phyloP scores from a whole-genome alignment of 2,113 vertebrate genomes.

The Neogale vison region DNA sequence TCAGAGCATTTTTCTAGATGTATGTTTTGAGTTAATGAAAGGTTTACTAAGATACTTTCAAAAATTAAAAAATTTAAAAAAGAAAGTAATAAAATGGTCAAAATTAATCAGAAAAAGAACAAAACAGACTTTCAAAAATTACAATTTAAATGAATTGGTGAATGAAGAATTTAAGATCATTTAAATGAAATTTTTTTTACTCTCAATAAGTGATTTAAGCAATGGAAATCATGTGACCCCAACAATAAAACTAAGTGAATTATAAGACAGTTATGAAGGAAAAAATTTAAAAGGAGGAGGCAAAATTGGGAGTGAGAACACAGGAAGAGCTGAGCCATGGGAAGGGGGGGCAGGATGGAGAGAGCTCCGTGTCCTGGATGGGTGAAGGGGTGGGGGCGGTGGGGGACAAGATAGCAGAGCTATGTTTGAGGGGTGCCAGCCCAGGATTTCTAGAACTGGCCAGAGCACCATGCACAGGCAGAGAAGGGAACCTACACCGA shows the following conservation, averaged over 20 bases:
- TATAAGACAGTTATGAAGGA: neutral
- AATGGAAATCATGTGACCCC: neutral
- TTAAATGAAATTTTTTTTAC: neutral
- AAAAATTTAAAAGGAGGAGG: neutral
- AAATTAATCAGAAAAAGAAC: neutral
- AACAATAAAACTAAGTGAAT: neutral
- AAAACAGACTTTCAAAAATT: neutral
- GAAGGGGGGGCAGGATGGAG: neutral
- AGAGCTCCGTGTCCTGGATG: neutral
- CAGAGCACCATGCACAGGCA: neutral
- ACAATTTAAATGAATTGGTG: neutral
- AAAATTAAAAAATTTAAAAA: neutral
- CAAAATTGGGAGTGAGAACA: neutral
- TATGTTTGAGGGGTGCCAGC: neutral
- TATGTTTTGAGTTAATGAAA: neutral
- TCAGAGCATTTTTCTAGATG: neutral
- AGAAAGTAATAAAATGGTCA: neutral
- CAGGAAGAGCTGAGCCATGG: fast-evolving
- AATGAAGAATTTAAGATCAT: neutral
- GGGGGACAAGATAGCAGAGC: neutral
- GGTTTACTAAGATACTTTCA: neutral
- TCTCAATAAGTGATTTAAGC: neutral
- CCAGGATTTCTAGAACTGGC: neutral
- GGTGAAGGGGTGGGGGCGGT: no score
- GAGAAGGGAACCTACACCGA: fast-evolving